These are phyloP conservation scores for Metopia argyrocephala DNA, from an alignment of 2,888 invertebrate genomes.

Conservation along the genomic window DNA sequence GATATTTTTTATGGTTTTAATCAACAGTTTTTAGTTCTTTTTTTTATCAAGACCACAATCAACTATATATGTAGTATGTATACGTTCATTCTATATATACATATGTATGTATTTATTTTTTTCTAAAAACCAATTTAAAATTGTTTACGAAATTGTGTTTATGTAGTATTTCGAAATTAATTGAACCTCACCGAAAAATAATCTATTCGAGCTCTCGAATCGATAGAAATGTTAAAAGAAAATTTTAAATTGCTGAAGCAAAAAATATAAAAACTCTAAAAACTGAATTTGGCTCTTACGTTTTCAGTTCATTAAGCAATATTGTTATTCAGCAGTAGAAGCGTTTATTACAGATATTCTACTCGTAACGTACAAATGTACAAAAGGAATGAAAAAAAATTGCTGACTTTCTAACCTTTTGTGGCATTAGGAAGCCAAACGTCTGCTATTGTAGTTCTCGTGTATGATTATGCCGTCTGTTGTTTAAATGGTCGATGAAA, in stretches of 20 bases:
- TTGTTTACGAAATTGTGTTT: not conserved
- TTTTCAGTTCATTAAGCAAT: constrained; percentile 11
- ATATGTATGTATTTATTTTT: not conserved
- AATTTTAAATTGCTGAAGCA: not conserved
- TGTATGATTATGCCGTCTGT: constrained; percentile 20
- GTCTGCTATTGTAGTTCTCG: constrained; percentile 1
- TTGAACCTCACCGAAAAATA: constrained; percentile 4
- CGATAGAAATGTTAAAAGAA: not conserved
- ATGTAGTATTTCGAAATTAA: not conserved
- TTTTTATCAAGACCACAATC: constrained; percentile 34
- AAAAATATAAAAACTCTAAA: not conserved
- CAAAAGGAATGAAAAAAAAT: not conserved
- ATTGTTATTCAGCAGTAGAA: not conserved
- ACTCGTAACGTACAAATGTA: not conserved
- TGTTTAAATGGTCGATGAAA: constrained; percentile 45
- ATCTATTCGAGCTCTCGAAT: not conserved
- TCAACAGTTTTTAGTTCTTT: not conserved
- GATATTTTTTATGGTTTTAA: constrained; percentile 1
- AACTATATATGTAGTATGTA: too few species aligned
- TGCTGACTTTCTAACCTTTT: constrained; percentile 6
- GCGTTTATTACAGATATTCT: not conserved
- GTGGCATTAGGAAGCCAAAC: constrained; percentile 20
- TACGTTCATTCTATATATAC: too few species aligned
- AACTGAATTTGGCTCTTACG: not conserved
- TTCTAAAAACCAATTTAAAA: constrained; percentile 3